phyloP scores from a whole-genome alignment of 2,113 vertebrate species.

The Planiliza haematocheilus region DNA sequence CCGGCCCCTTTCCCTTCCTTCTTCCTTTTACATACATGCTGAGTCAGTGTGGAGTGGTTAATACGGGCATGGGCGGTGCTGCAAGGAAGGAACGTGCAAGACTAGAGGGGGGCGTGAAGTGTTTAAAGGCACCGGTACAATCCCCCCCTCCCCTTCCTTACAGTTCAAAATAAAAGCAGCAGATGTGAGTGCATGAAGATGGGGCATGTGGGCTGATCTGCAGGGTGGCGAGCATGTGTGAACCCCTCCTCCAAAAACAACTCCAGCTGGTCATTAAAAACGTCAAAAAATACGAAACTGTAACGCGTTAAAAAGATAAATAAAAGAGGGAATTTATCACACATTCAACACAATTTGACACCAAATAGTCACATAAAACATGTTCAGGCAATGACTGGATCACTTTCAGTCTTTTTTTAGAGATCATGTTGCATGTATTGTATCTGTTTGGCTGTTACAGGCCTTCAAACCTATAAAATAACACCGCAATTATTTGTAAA shows the following conservation, averaged over 20 bases:
- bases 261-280: neutral
- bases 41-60: conserved; percentile 70
- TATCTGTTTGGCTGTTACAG: no score
- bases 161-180: conserved; percentile 10
- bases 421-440: no score
- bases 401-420: no score
- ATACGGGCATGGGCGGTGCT: conserved; percentile 36
- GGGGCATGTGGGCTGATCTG: conserved; percentile 30
- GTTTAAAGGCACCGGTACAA: conserved; percentile 43
- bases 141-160: neutral
- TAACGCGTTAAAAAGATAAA: no score
- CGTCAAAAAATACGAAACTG: no score
- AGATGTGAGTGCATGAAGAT: conserved; percentile 40
- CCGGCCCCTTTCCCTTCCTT: conserved; percentile 45
- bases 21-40: conserved; percentile 70
- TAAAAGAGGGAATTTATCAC: no score
- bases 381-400: no score
- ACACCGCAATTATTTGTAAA: no score
- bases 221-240: conserved; percentile 28
- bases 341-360: neutral
- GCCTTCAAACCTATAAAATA: no score
- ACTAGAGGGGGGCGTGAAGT: neutral
- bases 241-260: conserved; percentile 37
- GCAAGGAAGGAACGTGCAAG: conserved; percentile 23
- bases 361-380: no score